Conservation (phyloP, 2,888 invertebrate species). For the Leptinotarsa tumamoca region DNA sequence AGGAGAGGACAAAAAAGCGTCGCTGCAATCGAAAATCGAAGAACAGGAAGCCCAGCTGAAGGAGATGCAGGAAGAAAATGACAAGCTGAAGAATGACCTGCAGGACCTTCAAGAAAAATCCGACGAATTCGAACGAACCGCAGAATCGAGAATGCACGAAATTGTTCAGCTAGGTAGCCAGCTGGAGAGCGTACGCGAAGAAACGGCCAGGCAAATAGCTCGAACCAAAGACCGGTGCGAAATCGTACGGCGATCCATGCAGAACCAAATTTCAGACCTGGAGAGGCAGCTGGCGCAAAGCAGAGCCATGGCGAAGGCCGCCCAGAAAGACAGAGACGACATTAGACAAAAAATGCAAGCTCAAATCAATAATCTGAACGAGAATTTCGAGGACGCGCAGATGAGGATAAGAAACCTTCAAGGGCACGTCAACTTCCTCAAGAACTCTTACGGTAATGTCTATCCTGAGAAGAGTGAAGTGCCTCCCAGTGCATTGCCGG, state of each 20-base stretch:
- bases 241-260: slow-evolving; percentile 71
- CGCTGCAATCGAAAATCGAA: slow-evolving; percentile 60
- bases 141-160: slow-evolving; percentile 78
- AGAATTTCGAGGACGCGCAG: slow-evolving; percentile 77
- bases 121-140: slow-evolving; percentile 71
- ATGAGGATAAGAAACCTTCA: slow-evolving; percentile 74
- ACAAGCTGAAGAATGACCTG: slow-evolving; percentile 61
- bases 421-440: slow-evolving; percentile 74
- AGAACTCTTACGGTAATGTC: slow-evolving; percentile 63
- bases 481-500: slow-evolving; percentile 40
- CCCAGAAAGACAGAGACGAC: slow-evolving; percentile 78
- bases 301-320: slow-evolving; percentile 73
- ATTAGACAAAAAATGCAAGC: slow-evolving; percentile 78
- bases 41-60: slow-evolving; percentile 60
- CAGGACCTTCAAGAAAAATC: slow-evolving; percentile 68
- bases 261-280: slow-evolving; percentile 75
- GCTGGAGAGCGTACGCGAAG: slow-evolving; percentile 76
- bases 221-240: slow-evolving; percentile 77
- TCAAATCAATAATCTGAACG: slow-evolving; percentile 75
- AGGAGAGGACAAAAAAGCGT: slow-evolving; percentile 66
- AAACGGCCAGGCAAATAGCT: slow-evolving; percentile 75
- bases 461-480: slow-evolving; percentile 42
- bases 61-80: slow-evolving; percentile 56
- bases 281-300: slow-evolving; percentile 76
- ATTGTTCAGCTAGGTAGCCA: slow-evolving; percentile 75